Conservation (phyloP, 2,797 vertebrate genomes). For the Neosilurus hyrtlii region DNA sequence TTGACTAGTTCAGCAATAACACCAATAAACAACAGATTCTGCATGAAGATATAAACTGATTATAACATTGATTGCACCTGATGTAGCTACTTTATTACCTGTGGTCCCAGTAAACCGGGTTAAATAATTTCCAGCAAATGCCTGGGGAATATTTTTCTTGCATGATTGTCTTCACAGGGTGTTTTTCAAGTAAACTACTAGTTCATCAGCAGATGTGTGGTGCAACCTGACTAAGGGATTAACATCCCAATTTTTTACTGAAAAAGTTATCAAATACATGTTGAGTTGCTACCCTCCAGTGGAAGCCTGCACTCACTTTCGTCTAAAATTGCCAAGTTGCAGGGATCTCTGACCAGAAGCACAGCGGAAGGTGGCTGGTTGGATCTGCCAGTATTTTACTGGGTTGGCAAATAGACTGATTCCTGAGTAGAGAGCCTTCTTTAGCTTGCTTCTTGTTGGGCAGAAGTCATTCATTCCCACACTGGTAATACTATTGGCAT, state of each 20-base stretch:
- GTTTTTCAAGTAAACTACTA: slow-evolving; percentile 44
- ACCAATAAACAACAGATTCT: slow-evolving; percentile 1
- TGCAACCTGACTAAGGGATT: slow-evolving; percentile 17
- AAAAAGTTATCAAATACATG: slow-evolving; percentile 27
- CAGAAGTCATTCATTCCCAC: slow-evolving; percentile 97
- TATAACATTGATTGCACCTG: slow-evolving; percentile 37
- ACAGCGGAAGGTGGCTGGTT: slow-evolving; percentile 91
- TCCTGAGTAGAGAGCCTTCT: slow-evolving; percentile 87
- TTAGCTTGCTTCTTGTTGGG: slow-evolving; percentile 72
- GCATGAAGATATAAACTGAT: slow-evolving; percentile 20
- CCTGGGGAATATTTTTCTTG: slow-evolving; percentile 13
- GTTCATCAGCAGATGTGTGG: slow-evolving; percentile 34
- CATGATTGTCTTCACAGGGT: slow-evolving; percentile 25
- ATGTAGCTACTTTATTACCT: slow-evolving; percentile 26
- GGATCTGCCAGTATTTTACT: slow-evolving; percentile 91
- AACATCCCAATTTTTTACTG: slow-evolving; percentile 7
- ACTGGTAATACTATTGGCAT: slow-evolving; percentile 86
- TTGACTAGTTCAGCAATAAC: not conserved
- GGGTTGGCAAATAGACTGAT: slow-evolving; percentile 96
- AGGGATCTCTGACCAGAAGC: slow-evolving; percentile 83
- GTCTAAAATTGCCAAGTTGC: slow-evolving; percentile 89
- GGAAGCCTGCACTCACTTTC: slow-evolving; percentile 63
- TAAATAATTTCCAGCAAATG: not conserved
- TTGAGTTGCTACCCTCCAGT: slow-evolving; percentile 44
- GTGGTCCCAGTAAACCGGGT: slow-evolving; percentile 22